Percentiles rank a stretch among this genome's conserved stretches.
phyloP scores from a whole-genome alignment of 2,888 invertebrate genomes.

The Himalopsyche japonica region DNA sequence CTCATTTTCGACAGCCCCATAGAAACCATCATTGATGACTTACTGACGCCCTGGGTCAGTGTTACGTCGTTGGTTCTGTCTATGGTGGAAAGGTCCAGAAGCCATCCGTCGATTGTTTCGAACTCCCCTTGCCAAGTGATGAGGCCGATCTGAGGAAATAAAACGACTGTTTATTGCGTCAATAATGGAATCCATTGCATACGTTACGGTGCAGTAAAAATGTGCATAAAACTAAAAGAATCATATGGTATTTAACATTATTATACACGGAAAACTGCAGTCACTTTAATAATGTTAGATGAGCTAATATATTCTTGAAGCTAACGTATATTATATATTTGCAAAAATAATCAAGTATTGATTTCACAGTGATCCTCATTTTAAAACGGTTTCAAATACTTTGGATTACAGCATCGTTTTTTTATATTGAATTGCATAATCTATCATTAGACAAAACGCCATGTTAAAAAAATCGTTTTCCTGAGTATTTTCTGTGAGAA shows the following conservation, averaged over 20 bases:
- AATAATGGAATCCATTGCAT: neutral
- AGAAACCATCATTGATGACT: constrained; percentile 53
- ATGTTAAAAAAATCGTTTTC: too few relatives aligned
- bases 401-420: too few relatives aligned
- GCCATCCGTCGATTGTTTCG: constrained; percentile 58
- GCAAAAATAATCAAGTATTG: too few relatives aligned
- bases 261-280: neutral
- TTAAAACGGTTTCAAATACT: too few relatives aligned
- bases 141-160: constrained; percentile 53
- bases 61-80: constrained; percentile 61
- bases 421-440: too few relatives aligned
- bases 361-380: too few relatives aligned
- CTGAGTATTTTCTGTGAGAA: too few relatives aligned
- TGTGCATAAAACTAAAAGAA: neutral
- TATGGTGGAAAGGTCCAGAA: constrained; percentile 61
- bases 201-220: neutral
- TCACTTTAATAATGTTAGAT: neutral
- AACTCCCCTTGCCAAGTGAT: constrained; percentile 58
- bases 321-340: too few relatives aligned
- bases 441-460: too few relatives aligned
- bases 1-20: constrained; percentile 55
- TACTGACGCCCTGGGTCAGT: constrained; percentile 53
- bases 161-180: neutral
- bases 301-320: too few relatives aligned
- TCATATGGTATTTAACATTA: neutral